Percentiles rank a stretch among this genome's conserved stretches.
Conservation (phyloP, 2,888 invertebrate genomes). For the Tiliacea citrago region DNA sequence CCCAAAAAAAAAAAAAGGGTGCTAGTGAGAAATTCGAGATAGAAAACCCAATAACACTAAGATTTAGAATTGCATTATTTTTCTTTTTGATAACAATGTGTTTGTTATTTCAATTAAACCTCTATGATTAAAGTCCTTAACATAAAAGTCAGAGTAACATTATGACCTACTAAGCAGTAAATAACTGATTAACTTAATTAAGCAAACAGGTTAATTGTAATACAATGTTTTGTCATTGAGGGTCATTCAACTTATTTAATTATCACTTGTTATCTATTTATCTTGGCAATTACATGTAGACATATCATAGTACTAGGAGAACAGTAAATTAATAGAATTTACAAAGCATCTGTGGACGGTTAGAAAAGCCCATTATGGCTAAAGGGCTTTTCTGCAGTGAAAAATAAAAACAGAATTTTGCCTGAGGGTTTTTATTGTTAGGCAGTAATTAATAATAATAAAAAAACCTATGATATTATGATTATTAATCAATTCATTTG, state of each 20-base stretch:
- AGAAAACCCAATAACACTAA: neutral
- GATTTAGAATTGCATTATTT: neutral
- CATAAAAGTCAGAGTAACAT: constrained; percentile 11
- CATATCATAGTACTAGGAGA: constrained; percentile 7
- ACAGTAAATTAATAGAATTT: neutral
- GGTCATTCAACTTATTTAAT: constrained; percentile 62
- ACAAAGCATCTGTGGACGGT: neutral
- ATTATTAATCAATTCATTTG: neutral
- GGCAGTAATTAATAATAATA: neutral
- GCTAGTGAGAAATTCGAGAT: neutral
- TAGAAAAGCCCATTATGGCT: neutral
- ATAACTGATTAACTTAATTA: constrained; percentile 37
- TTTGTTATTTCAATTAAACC: neutral
- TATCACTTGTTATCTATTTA: constrained; percentile 42
- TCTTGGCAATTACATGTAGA: constrained; percentile 19
- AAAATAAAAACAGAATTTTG: neutral
- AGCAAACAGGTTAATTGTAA: constrained; percentile 48
- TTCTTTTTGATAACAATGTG: neutral
- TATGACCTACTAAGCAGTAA: constrained; percentile 39
- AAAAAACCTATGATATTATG: neutral
- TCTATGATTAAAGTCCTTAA: neutral
- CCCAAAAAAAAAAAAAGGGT: too few relatives aligned
- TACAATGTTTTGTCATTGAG: constrained; percentile 48
- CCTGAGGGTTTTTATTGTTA: too few relatives aligned
- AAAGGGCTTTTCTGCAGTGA: neutral